Base-by-base conservation (phyloP, 2,888 invertebrate genomes). In the Dasysyrphus tricinctus region DNA sequence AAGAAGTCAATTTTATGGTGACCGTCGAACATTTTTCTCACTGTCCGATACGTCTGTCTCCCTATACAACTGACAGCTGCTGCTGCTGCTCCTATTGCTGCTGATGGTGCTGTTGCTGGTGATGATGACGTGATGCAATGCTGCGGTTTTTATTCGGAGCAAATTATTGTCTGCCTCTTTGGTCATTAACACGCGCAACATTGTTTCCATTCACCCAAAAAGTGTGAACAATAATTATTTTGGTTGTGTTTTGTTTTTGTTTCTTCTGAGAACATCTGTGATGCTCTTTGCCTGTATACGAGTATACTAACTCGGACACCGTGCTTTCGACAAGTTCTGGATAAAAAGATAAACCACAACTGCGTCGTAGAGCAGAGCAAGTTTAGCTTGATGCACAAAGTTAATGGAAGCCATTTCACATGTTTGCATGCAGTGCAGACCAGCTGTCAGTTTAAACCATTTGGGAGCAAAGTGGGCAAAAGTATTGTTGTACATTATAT, bases 131-230 rank as follows among this genome's bases (percentile, higher is more conserved):
- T 76, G 80, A 80, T 72, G 70, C 84, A 80, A 84, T 84, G 80
- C 67, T 76, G 84, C 54, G 80, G 75, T 84, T 84, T 82, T 76
- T 76, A 80, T 80, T 84, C 72, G 29, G 80, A 80, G 72, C 80
- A 76, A 76, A 84, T 84, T 80, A 24, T 80, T 80, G 80, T 80
- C 84, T 80, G 83, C 42, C 75, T 59, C 47, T 76, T 56, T 76
- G 56, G 54, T 54, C 59, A 80, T 75, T 80, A 69, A 80, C 77
- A 81, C 65, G 83, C 69, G 73, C 59, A 82, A 73, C 78, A 82
- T 82, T 82, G 73, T 82, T 44, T 67, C 51, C 59, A 59, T 65
- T 54, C n/a, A 29, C 29, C 81, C 78, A 67, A 82, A 78, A 73
- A 77, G 72, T 81, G 63, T 81, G 63, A 82, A 73, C 54, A 49